Evolutionary conservation across 2,888 invertebrate genomes (phyloP), one percentile per base, ranked within the genome.

Genomic region (Bombylius major): DNA sequence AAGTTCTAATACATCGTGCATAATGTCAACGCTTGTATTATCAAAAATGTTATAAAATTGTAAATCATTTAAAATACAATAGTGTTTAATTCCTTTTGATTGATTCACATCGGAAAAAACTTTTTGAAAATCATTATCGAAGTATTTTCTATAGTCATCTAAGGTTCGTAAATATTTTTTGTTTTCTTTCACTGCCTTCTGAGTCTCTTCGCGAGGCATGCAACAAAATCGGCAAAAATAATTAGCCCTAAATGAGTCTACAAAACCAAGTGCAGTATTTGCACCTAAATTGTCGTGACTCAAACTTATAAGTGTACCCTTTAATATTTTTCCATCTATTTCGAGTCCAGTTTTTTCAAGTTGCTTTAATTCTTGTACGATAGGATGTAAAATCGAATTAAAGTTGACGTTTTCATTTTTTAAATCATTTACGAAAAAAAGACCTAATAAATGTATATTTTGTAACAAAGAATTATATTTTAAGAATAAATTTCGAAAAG

Each of bases 351-450:
- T 44, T 34, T 55, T 55, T 55, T 51, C 51, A n/a, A 55, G 51
- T 42, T 39, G 47, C 48, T 51, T 51, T n/a, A 55, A 48, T 33
- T 55, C 55, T 31, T 48, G 39, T 47, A 48, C 53, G 9, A 9
- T 39, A 39, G 39, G 39, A 39, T 39, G 9, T 39, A 39, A 39
- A 39, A 48, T 48, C 13, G 33, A 48, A 32, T 32, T 48, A n/a
- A n/a, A n/a, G n/a, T n/a, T 55, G n/a, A 55, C 50, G 39, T 50
- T 49, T 50, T 50, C 49, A 55, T 55, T 55, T 55, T 55, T 55
- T 50, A 55, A 45, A 45, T 55, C 55, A 50, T 55, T 55, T 32
- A 31, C 39, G 36, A 48, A 54, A 54, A 54, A 54, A 48, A 54
- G 39, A 13, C 36, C 34, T 36, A 54, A 36, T 48, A 54, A 54